Evolutionary conservation across 2,797 vertebrate species (phyloP).

Genomic region (Propithecus perrieri): DNA sequence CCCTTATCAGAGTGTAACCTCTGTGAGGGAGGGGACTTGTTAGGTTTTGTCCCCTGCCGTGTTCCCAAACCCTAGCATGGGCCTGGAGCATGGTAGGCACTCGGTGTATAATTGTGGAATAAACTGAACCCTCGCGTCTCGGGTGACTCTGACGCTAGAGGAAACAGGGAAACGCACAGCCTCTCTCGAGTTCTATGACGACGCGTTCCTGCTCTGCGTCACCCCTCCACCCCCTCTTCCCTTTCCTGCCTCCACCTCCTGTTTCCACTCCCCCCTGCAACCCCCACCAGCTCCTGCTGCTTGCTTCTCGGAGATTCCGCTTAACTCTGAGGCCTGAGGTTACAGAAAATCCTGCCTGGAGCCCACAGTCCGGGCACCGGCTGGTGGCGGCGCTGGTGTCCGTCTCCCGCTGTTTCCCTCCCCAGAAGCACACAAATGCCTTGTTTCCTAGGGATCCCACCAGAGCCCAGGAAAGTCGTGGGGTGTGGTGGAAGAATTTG

Average conservation of each 20-base stretch:
- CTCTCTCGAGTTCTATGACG: constrained; percentile 65
- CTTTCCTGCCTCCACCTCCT: constrained; percentile 17
- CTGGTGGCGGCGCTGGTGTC: fast-evolving
- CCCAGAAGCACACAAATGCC: fast-evolving
- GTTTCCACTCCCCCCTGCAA: background rate
- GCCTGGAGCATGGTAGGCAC: background rate
- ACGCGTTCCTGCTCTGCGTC: background rate
- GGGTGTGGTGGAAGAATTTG: fast-evolving
- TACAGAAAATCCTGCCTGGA: background rate
- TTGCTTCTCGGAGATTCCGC: background rate
- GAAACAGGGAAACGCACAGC: background rate
- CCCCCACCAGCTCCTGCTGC: background rate
- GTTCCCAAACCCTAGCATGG: background rate
- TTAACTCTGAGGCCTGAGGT: background rate
- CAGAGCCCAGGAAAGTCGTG: background rate
- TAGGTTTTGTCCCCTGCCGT: background rate
- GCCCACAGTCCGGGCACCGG: background rate
- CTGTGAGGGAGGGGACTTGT: background rate
- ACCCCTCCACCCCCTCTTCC: constrained; percentile 32
- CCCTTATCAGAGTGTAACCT: background rate
- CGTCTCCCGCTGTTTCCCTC: fast-evolving
- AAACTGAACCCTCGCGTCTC: fast-evolving
- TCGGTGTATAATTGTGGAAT: background rate
- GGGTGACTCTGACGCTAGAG: background rate
- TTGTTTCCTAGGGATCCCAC: background rate